Base-by-base conservation (phyloP, 2,797 vertebrate species). In the Spea hammondii region DNA sequence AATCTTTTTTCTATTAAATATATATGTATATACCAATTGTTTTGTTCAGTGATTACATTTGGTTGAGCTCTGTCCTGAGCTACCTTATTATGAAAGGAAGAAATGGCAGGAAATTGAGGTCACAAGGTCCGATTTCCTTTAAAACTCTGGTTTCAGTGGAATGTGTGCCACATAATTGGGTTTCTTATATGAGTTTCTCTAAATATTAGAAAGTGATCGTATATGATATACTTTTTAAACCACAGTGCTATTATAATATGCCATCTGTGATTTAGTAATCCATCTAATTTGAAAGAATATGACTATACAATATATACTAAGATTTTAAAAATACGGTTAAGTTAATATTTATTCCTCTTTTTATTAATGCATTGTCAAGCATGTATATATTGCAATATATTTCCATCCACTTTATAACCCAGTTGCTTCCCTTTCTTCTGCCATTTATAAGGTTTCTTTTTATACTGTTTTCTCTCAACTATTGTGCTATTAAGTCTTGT, bases 71-170 rank as follows among this genome's bases (percentile, higher is more conserved):
- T 76, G 74, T 70, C 77, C 55, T 75, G 60, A 73, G 68, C 54
- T 77, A 57, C 74, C 68, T 77, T 68, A 82, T 76, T 73, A 73
- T 68, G 74, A 69, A 65, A 69, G 62, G 69, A 72, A 77, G 65
- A 72, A 55, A 75, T 77, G 71, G 74, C 79, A 77, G 79, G 79
- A 82, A 82, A 82, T 82, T 82, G 74, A 82, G 79, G 79, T 82
- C 74, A 82, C 55, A 3, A 44, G 79, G 79, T 82, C 79, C 47
- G 72, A 77, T 77, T 82, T 82, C 79, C 79, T 82, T 73, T 77
- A 82, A 82, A 77, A 73, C 62, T 77, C 70, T 82, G 73, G 73
- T 82, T 65, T 82, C 49, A 82, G 77, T 80, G 79, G 74, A 80
- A 76, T 82, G 74, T 73, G 79, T 69, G 70, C 75, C 65, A 77